Conservation (phyloP, 2,113 vertebrate species). For the Misgurnus mizolepis region DNA sequence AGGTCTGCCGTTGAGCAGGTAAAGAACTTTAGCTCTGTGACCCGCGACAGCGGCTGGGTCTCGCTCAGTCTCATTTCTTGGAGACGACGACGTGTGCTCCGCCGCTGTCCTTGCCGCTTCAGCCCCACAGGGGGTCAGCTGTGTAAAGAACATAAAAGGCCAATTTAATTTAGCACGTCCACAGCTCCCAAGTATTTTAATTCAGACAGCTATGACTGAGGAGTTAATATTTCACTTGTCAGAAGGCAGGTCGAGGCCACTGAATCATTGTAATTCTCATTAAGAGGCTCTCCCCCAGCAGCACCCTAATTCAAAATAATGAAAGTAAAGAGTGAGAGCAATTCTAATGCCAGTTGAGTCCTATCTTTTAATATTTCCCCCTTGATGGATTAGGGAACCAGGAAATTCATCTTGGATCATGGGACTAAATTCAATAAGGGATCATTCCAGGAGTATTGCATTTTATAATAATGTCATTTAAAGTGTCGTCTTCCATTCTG, state of each 20-base stretch:
- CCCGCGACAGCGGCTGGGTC: constrained; percentile 9
- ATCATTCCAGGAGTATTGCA: constrained; percentile 99
- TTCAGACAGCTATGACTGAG: constrained; percentile 99
- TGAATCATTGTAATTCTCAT: constrained; percentile 99
- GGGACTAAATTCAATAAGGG: constrained; percentile 99
- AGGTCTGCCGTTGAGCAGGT: constrained; percentile 57
- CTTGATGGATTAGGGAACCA: constrained; percentile 99
- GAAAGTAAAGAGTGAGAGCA: constrained; percentile 99
- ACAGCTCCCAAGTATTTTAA: constrained; percentile 99
- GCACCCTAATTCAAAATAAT: constrained; percentile 99
- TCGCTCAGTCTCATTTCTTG: constrained; percentile 49
- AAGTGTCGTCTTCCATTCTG: constrained; percentile 99
- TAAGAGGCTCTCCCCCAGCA: constrained; percentile 99
- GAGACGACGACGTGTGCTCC: constrained; percentile 43
- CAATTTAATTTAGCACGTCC: constrained; percentile 99
- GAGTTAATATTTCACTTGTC: constrained; percentile 99
- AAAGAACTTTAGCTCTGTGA: constrained; percentile 23
- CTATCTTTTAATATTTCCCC: constrained; percentile 99
- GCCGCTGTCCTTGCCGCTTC: constrained; percentile 64
- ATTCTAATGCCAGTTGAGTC: constrained; percentile 99
- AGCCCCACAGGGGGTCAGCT: constrained; percentile 98
- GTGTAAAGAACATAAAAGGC: constrained; percentile 99
- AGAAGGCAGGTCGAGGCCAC: constrained; percentile 97
- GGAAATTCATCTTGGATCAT: constrained; percentile 99
- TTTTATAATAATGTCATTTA: constrained; percentile 99